Percentiles rank a stretch among this genome's conserved stretches.
Evolutionary conservation across 2,113 vertebrate genomes (phyloP).

Genomic region (Nansenia antarctica): DNA sequence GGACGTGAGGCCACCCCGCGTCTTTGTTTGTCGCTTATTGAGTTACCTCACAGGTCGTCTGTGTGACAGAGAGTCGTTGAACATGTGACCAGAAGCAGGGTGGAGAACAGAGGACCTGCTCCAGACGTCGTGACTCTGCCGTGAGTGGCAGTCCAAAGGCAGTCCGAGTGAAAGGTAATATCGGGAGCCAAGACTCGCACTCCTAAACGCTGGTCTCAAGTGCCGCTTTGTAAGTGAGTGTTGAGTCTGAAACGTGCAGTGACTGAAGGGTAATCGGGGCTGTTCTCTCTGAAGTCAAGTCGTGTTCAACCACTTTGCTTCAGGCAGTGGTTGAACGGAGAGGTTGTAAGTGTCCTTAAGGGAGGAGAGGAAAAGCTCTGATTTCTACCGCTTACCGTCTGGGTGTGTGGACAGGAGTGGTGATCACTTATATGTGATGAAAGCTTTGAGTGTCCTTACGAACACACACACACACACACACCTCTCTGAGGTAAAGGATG

Average conservation of each 20-base stretch:
- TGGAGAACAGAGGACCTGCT: constrained; percentile 38
- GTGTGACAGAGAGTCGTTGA: constrained; percentile 55
- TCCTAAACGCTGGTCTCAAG: constrained; percentile 39
- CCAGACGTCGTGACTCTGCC: constrained; percentile 49
- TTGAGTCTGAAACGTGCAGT: constrained; percentile 16
- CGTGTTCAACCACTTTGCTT: constrained; percentile 44
- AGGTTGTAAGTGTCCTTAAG: not conserved
- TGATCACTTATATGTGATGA: not conserved
- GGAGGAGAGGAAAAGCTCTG: not conserved
- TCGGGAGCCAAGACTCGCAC: constrained; percentile 53
- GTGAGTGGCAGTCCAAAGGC: constrained; percentile 32
- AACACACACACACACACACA: not conserved
- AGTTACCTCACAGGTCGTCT: constrained; percentile 61
- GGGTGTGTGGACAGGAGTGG: not conserved
- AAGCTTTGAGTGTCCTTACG: not conserved
- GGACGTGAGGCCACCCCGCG: constrained; percentile 27
- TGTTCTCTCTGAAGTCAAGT: constrained; percentile 47
- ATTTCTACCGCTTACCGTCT: not conserved
- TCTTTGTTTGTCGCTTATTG: constrained; percentile 65
- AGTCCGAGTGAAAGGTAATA: constrained; percentile 58
- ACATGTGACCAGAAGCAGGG: constrained; percentile 49
- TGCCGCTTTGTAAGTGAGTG: constrained; percentile 49
- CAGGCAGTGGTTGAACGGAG: constrained; percentile 27
- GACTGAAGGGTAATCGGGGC: constrained; percentile 41
- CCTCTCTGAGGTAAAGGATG: not conserved